Base-by-base conservation (phyloP, 2,797 vertebrate genomes). In the Buphagus erythrorhynchus region DNA sequence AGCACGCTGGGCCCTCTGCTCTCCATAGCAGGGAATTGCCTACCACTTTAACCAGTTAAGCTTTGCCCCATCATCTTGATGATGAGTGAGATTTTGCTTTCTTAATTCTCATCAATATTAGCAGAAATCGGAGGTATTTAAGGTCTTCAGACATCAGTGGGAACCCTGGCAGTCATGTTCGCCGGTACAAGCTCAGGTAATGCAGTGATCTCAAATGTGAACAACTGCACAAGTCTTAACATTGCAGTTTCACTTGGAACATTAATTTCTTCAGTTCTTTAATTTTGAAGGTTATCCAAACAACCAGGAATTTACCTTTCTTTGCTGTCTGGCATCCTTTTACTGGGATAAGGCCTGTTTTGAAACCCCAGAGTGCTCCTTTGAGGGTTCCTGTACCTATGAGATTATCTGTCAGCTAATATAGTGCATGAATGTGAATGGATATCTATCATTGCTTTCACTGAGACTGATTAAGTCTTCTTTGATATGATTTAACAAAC, bases 1-100 rank as follows among this genome's bases (percentile, higher is more conserved):
- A 7, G 33, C 9, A 2, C 24, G 0, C 0, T 1, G 33, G 58
- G 52, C 21, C 65, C 19, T 6, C 24, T 51, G 65, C 29, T 31
- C 43, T 6, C 16, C 9, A 0, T 6, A 2, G 38, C 3, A 52
- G 13, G 26, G 13, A 52, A 46, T 5, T 12, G 5, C 13, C 58
- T 20, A 1, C 29, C 13, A 4, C 18, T 52, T 28, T 5, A 59
- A n/a, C 26, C 45, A 9, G 15, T 38, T 54, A n/a, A 59, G 19
- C 31, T 78, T 67, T 76, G 22, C 25, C 13, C 13, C 4, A 1
- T 40, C 58, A n/a, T n/a, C n/a, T 9, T 9, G 1, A 63, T n/a
- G 31, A 49, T 24, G 13, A 66, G 25, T 35, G 28, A 48, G 36
- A 31, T 73, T 76, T 86, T 49, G 8, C 29, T 57, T 74, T 28